Conservation (phyloP, 2,797 vertebrate genomes). For the Lerista edwardsae region DNA sequence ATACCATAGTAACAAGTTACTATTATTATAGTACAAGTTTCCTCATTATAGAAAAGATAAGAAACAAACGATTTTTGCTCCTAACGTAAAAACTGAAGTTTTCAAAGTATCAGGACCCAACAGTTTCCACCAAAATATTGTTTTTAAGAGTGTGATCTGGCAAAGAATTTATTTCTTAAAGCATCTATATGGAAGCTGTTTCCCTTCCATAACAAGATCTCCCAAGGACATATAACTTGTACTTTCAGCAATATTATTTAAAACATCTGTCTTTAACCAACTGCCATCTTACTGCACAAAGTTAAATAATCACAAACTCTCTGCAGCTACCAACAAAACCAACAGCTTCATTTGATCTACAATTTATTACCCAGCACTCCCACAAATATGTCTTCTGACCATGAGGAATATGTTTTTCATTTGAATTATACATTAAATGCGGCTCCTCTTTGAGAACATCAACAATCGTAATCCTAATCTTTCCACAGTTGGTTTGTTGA, state of each 20-base stretch:
- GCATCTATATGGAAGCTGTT: neutral
- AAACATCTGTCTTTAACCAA: conserved; percentile 23
- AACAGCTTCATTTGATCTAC: conserved; percentile 4
- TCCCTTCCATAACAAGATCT: neutral
- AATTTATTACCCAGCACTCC: conserved; percentile 3
- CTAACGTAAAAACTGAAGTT: neutral
- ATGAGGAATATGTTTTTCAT: conserved; percentile 20
- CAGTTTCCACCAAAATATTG: conserved; percentile 13
- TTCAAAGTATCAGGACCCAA: neutral
- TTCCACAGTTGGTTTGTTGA: conserved; percentile 10
- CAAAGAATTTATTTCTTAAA: conserved; percentile 5
- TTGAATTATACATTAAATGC: conserved; percentile 18
- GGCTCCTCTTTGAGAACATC: conserved; percentile 13
- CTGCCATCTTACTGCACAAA: neutral
- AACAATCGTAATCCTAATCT: conserved; percentile 6
- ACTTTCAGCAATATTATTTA: conserved; percentile 7
- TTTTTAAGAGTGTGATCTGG: neutral
- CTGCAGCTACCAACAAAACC: neutral
- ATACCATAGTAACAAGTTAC: conserved; percentile 35
- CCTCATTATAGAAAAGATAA: neutral
- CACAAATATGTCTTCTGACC: neutral
- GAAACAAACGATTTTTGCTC: conserved; percentile 11
- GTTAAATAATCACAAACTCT: conserved; percentile 25
- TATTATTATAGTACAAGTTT: no score
- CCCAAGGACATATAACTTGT: neutral